Evolutionary conservation across 2,797 vertebrate species (phyloP), one percentile per base, ranked within the genome.

Genomic region (Argyrosomus regius): DNA sequence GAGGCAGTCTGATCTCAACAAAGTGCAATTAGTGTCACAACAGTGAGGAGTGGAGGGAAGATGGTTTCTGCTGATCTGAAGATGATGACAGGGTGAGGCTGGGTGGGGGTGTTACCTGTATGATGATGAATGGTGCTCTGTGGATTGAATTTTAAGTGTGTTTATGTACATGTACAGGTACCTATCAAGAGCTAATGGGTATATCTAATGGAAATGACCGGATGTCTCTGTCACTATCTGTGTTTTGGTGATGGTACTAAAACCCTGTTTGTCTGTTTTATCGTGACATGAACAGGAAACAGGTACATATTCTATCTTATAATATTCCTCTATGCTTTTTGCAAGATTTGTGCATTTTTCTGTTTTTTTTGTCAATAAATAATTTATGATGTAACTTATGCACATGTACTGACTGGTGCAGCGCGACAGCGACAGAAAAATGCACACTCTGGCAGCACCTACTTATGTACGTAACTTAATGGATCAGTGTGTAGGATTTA

Each of bases 11-110:
- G 87, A 92, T 88, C 89, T 80, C 41, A 14, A 89, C 88, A 87
- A 87, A 89, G 78, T 87, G 85, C 90, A 92, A 90, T 92, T 91
- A 92, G 87, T 90, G 87, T 92, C 89, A 92, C 88, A 91, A 87
- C 75, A 83, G 78, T 73, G 86, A 78, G 16, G 45, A 72, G 58
- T 16, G 62, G 62, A 83, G 69, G 50, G 54, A 12, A 2, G 89
- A 82, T 77, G 84, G 61, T 63, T 77, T 75, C 53, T 76, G 68
- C 81, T 75, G 84, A 87, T 88, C 68, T 56, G 71, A 83, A 80
- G 74, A 43, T 11, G 80, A 70, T 60, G 83, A 70, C 54, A 31
- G 70, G 28, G 39, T 43, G 72, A 73, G 70, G 46, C 28, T 68
- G 67, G 4, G 70, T n/a, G 31, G 12, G 18, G 35, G 9, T 57